Evolutionary conservation across 2,797 vertebrate species (phyloP), one percentile per base, ranked within the genome.

Genomic region (Heteromormyrus szaboi): DNA sequence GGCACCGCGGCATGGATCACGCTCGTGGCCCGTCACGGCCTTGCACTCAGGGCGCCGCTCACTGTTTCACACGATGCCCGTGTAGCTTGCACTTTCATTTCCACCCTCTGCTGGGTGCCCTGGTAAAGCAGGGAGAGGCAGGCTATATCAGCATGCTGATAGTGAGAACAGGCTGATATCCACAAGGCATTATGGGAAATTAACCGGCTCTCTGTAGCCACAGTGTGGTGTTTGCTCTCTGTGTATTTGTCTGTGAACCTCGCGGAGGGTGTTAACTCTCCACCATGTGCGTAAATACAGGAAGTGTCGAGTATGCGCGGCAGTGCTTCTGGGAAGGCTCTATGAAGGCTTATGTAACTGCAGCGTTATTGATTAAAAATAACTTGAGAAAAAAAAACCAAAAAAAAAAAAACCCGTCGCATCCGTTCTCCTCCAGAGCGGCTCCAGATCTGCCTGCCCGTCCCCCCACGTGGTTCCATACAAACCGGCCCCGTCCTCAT

Each of bases 291-390:
- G 17, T 56, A 51, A 86, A 33, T 33, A 54, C 53, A 37, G 84
- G 48, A 86, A 86, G 51, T 56, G 50, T 56, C 0, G 51, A 51
- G 19, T 59, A 7, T 29, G 19, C 29, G 25, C 7, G 3, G 33
- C 8, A 12, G 51, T 44, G 53, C 4, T 86, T 37, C 33, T 86
- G 53, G 51, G 19, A n/a, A 7, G 25, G 14, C 33, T 86, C 29
- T 29, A 56, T 8, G 17, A 56, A 56, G 25, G 50, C 44, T 86
- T 86, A 86, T 91, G 92, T 93, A 90, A 92, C 90, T 19, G 22
- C 84, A 51, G 54, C 62, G 19, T 88, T 56, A 41, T 51, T 50
- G 79, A 88, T 93, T 91, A 86, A 90, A 44, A 91, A 79, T 48
- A 65, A 56, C 51, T 81, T 46, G 19, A 41, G 37, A 7, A 41